A percentile compares a stretch with the other conserved stretches of the same genome.
These are phyloP conservation scores for Pelochelys cantorii DNA, from an alignment of 2,797 vertebrate species.

Conservation along the genomic window DNA sequence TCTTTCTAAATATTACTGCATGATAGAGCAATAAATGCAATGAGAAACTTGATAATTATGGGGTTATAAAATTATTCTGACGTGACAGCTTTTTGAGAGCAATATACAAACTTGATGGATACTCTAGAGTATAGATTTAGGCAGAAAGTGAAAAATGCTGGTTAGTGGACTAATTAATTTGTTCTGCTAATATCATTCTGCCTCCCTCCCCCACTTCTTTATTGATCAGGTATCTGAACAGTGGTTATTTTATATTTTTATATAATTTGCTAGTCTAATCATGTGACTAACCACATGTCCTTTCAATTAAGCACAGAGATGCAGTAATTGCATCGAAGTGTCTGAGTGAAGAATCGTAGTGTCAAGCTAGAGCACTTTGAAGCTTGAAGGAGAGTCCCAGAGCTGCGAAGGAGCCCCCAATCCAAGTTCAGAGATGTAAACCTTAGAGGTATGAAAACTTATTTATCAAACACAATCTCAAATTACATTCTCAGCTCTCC, in stretches of 20 bases:
- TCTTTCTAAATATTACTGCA: not conserved
- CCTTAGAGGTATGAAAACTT: not conserved
- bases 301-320: not conserved
- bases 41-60: slow-evolving; percentile 12
- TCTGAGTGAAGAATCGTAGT: not conserved
- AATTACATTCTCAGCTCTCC: not conserved
- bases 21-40: not conserved
- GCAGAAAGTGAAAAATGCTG: slow-evolving; percentile 10
- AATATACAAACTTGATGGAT: not conserved
- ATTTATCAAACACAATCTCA: fast-evolving
- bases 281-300: slow-evolving; percentile 26
- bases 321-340: fast-evolving
- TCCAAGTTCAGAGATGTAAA: not conserved
- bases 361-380: not conserved
- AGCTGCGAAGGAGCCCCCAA: not conserved
- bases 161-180: slow-evolving; percentile 50
- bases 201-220: not conserved
- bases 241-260: slow-evolving; percentile 13
- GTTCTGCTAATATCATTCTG: slow-evolving; percentile 10
- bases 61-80: slow-evolving; percentile 44
- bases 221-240: slow-evolving; percentile 38
- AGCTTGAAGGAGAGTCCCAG: not conserved
- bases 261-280: slow-evolving; percentile 32
- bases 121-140: slow-evolving; percentile 32
- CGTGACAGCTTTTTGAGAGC: slow-evolving; percentile 46